These are phyloP conservation scores for Coptotermes formosanus DNA, from an alignment of 1,140 invertebrate species.

Conservation along the genomic window DNA sequence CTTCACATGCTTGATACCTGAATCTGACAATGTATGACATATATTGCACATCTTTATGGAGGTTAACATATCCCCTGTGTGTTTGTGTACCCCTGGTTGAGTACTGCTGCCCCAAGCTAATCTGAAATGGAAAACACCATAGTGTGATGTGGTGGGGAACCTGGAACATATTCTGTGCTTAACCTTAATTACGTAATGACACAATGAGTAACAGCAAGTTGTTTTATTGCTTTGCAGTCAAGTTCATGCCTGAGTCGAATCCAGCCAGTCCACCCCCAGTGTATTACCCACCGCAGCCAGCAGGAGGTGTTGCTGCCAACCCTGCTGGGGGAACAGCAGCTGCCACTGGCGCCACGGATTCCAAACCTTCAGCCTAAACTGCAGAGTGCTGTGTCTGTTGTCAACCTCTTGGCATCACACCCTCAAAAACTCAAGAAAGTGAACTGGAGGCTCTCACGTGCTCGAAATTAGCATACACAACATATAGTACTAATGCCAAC, in stretches of 20 bases:
- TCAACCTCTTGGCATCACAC: background rate
- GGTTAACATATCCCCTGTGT: too few relatives aligned
- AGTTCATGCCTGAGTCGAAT: conserved; percentile 10
- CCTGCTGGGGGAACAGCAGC: background rate
- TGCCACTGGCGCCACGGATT: background rate
- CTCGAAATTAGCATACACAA: background rate
- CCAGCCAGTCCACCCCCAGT: background rate
- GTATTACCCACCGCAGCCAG: background rate
- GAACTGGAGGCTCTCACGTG: background rate
- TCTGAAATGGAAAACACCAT: too few relatives aligned
- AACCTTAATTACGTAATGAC: too few relatives aligned
- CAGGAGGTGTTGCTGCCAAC: background rate
- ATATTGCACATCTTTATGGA: too few relatives aligned
- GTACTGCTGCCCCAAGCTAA: too few relatives aligned
- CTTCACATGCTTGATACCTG: too few relatives aligned
- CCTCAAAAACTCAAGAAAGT: background rate
- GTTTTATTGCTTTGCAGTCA: background rate
- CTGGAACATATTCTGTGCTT: too few relatives aligned
- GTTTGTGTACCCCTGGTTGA: too few relatives aligned
- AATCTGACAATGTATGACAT: too few relatives aligned
- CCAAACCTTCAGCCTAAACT: conserved; percentile 1
- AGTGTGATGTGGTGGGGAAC: too few relatives aligned
- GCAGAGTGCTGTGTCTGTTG: background rate
- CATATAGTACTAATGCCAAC: background rate
- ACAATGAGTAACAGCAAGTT: too few relatives aligned